Base-by-base conservation (phyloP, 2,113 vertebrate genomes). In the Prietella phreatophila region DNA sequence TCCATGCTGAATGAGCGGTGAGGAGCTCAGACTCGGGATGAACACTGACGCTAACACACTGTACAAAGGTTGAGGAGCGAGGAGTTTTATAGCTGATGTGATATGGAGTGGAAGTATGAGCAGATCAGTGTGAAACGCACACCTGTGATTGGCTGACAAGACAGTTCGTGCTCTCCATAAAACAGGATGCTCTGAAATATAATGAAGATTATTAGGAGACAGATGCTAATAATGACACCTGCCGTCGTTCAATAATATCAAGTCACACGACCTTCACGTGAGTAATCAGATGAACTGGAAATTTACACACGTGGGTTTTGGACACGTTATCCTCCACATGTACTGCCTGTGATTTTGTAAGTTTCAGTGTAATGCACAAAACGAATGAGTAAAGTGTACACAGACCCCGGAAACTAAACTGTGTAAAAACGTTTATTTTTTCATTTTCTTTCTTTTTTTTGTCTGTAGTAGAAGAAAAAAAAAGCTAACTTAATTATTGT, bases 81-180 rank as follows among this genome's bases (percentile, higher is more conserved):
- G 42, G 42, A 47, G 42, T 36, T 61, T 56, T 7, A 71, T 39
- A 39, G 22, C 27, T n/a, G 58, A 33, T 56, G 42, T 17, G 71
- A 83, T 75, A 88, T 20, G 53, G 81, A 39, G 88, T 85, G 50
- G 27, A 14, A 75, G 85, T 1, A 55, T 81, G 42, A 85, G 11
- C 22, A 0, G 33, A 92, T 93, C 33, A 92, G 93, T 93, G 42
- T 94, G 90, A 93, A 94, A 47, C 47, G 47, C 90, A 89, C 88
- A 76, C 39, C 67, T 63, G 83, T 88, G 80, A 93, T 90, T 15
- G 60, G 83, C 53, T 33, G 6, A 9, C 2, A 82, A 87, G 13
- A 56, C 53, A 22, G 5, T 33, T 42, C 5, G 6, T 15, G 42
- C 22, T 36, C 5, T 53, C 91, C 90, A 91, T 30, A 89, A 82